Evolutionary conservation across 2,888 invertebrate species (phyloP), one percentile per base, ranked within the genome.

Genomic region (Mesoligia furuncula): DNA sequence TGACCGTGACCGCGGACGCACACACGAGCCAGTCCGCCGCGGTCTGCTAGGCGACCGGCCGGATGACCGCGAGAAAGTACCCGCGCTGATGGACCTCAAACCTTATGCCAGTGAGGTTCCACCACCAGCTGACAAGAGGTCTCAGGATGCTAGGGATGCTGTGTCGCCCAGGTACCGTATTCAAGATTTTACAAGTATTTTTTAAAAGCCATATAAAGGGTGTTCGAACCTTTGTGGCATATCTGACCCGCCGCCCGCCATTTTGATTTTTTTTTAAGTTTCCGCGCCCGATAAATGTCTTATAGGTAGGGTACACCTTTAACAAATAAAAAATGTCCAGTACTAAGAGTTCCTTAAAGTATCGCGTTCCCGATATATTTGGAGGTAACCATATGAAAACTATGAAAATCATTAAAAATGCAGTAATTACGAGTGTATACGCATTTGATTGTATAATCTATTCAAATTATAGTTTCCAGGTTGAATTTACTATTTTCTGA

Each of bases 11-110:
- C 88, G 90, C 54, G 86, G 85, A 17, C 84, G 89, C 20, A 27
- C 72, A 6, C 80, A 86, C 2, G 85, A 87, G 7, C 81, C 90
- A 54, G 73, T 85, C 0, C 89, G 94, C 7, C 95, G 96, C 5
- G 96, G 96, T 0, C 88, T 96, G 73, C 93, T 96, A 7, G 96
- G 96, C 0, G 96, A 96, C 88, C 84, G 94, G 7, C 96, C 96
- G 0, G 95, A 94, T 59, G 94, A 94, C 64, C 89, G 87, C 15
- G 75, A 83, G 13, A 90, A 94, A 92, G 92, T 93, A 69, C 96
- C 95, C 0, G 93, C 96, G 0, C 90, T 96, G 74, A 95, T 96
- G 96, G 96, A 96, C 69, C 84, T 96, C 78, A 95, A 95, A 83
- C 94, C 95, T 0, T 95, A 95, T 82, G 93, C 93, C 0, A 94